phyloP scores from a whole-genome alignment of 2,888 invertebrate species.

The Trilocha varians region DNA sequence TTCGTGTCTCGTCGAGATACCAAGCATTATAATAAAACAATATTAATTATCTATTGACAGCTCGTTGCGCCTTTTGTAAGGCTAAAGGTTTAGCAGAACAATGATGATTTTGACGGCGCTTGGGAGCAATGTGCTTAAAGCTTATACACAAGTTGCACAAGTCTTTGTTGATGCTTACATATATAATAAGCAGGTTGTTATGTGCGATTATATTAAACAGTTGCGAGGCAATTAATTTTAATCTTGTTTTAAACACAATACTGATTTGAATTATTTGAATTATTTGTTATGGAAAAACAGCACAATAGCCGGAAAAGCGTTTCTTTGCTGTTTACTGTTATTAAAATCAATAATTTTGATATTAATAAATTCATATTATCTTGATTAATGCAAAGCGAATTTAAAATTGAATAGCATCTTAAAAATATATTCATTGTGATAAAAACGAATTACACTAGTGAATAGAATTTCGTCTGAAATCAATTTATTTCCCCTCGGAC shows the following conservation, averaged over 20 bases:
- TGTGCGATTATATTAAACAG: no score
- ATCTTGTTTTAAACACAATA: no score
- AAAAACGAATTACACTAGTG: not conserved
- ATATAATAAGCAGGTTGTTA: no score
- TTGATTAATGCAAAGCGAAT: not conserved
- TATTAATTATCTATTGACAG: constrained; percentile 21
- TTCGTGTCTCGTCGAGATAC: constrained; percentile 16
- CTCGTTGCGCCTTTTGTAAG: constrained; percentile 16
- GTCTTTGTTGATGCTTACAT: no score
- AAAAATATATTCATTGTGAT: constrained; percentile 1
- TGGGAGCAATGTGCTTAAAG: no score
- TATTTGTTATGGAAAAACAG: no score
- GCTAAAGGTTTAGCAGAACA: not conserved
- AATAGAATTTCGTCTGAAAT: constrained; percentile 24
- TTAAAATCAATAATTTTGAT: no score
- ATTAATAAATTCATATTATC: not conserved
- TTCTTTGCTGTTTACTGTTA: no score
- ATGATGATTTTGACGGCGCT: not conserved
- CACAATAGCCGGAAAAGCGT: no score
- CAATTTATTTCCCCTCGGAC: constrained; percentile 63
- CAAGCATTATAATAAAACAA: constrained; percentile 20
- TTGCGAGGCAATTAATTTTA: no score
- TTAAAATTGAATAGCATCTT: not conserved
- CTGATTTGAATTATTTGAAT: no score
- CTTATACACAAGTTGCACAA: no score